Conservation (phyloP, 2,797 vertebrate species). For the Cirrhinus mrigala region DNA sequence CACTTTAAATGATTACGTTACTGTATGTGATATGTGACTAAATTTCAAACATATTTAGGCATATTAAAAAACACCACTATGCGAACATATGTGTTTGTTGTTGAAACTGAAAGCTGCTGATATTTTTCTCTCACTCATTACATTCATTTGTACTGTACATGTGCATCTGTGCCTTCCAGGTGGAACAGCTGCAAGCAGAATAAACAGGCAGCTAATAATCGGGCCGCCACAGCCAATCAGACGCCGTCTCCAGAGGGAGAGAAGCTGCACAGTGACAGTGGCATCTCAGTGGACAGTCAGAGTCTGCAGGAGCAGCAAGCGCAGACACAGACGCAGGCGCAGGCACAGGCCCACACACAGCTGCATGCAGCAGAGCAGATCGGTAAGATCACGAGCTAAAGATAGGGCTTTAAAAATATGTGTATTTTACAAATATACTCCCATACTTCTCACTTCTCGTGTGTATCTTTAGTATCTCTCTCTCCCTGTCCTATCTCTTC, state of each 20-base stretch:
- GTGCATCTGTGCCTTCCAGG: constrained; percentile 71
- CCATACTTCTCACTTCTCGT: neutral
- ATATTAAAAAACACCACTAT: constrained; percentile 28
- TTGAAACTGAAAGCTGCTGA: neutral
- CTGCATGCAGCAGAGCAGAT: constrained; percentile 80
- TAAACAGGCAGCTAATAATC: constrained; percentile 94
- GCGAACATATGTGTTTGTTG: constrained; percentile 34
- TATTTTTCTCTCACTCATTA: constrained; percentile 15
- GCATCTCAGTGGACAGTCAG: constrained; percentile 97
- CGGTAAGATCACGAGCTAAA: constrained; percentile 64
- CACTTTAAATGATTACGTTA: too few relatives aligned
- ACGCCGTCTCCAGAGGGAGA: constrained; percentile 95
- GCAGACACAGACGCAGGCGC: constrained; percentile 70
- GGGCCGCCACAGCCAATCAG: constrained; percentile 88
- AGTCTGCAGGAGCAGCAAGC: constrained; percentile 90
- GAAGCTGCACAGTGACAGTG: constrained; percentile 97
- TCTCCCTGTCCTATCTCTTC: neutral
- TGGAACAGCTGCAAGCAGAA: constrained; percentile 99
- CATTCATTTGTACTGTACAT: constrained; percentile 6
- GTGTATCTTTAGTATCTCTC: constrained; percentile 11
- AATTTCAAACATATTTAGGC: neutral
- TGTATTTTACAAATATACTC: neutral
- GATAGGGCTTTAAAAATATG: neutral
- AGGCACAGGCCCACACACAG: constrained; percentile 76
- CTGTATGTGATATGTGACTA: too few relatives aligned